Evolutionary conservation across 1,140 invertebrate genomes (phyloP).

Genomic region (Nomia melanderi): DNA sequence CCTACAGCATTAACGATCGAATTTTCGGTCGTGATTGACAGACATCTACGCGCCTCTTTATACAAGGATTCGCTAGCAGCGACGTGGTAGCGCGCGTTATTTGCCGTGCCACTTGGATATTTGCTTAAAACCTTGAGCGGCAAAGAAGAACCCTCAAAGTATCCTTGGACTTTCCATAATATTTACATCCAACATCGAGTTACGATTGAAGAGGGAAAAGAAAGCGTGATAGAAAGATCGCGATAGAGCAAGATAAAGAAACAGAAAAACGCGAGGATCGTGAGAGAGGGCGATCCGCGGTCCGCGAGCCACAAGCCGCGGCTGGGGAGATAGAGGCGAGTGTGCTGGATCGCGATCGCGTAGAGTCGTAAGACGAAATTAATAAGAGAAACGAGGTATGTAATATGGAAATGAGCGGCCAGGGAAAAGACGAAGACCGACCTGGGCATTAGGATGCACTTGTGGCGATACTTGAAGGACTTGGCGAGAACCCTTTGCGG

Average conservation of each 20-base stretch:
- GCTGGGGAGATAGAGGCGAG: constrained; percentile 24
- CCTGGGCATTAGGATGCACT: constrained; percentile 62
- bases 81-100: constrained; percentile 54
- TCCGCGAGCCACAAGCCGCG: background rate
- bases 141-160: constrained; percentile 53
- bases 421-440: constrained; percentile 22
- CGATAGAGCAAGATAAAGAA: constrained; percentile 36
- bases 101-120: constrained; percentile 64
- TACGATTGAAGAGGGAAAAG: constrained; percentile 57
- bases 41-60: constrained; percentile 30
- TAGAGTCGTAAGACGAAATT: constrained; percentile 60
- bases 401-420: constrained; percentile 64
- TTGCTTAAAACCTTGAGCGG: constrained; percentile 64
- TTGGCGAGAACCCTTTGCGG: constrained; percentile 30
- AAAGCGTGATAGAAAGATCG: constrained; percentile 6
- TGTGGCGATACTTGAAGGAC: constrained; percentile 52
- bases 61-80: constrained; percentile 44
- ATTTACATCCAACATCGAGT: constrained; percentile 69
- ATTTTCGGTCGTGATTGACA: constrained; percentile 59
- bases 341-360: constrained; percentile 42
- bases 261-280: constrained; percentile 39
- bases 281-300: constrained; percentile 59
- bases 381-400: constrained; percentile 67
- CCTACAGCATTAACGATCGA: constrained; percentile 1
- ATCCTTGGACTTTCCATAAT: constrained; percentile 66